A percentile compares a stretch with the other conserved stretches of the same genome.
These are phyloP conservation scores for Hippopotamus amphibius DNA, from an alignment of 2,113 vertebrate genomes.

Conservation along the genomic window DNA sequence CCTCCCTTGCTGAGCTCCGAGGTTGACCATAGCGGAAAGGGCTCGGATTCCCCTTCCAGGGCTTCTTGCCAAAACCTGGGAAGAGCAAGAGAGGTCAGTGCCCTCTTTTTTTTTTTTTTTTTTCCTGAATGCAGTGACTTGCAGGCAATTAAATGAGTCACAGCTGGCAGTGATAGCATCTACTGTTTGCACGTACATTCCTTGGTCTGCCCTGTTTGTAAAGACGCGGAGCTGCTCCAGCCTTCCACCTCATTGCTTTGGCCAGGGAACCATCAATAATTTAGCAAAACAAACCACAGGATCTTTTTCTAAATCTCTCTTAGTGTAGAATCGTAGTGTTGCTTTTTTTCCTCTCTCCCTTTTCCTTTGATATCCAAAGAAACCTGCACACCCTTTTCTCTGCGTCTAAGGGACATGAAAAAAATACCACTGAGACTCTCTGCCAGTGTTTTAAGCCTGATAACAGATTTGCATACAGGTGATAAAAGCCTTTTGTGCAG, in stretches of 20 bases:
- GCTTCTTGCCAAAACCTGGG: neutral
- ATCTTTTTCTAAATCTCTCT: neutral
- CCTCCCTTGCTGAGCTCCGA: neutral
- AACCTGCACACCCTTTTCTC: constrained; percentile 49
- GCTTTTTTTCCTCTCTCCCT: constrained; percentile 39
- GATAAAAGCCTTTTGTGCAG: constrained; percentile 42
- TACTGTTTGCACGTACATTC: neutral
- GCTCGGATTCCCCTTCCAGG: neutral
- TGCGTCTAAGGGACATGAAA: constrained; percentile 54
- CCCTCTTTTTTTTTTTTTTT: neutral
- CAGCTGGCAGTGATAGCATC: neutral
- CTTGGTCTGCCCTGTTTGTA: neutral
- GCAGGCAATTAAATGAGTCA: constrained; percentile 5
- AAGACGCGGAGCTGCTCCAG: neutral
- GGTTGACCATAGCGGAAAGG: neutral
- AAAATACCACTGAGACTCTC: constrained; percentile 39
- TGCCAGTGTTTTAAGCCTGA: constrained; percentile 29
- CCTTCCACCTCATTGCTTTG: neutral
- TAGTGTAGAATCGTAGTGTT: neutral
- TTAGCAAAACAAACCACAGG: constrained; percentile 42
- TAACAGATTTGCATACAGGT: constrained; percentile 54
- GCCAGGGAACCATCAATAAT: constrained; percentile 25
- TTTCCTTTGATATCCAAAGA: constrained; percentile 57
- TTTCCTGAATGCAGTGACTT: neutral
- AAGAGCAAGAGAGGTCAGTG: neutral